phyloP scores from a whole-genome alignment of 2,113 vertebrate genomes.

The Etia nguti region DNA sequence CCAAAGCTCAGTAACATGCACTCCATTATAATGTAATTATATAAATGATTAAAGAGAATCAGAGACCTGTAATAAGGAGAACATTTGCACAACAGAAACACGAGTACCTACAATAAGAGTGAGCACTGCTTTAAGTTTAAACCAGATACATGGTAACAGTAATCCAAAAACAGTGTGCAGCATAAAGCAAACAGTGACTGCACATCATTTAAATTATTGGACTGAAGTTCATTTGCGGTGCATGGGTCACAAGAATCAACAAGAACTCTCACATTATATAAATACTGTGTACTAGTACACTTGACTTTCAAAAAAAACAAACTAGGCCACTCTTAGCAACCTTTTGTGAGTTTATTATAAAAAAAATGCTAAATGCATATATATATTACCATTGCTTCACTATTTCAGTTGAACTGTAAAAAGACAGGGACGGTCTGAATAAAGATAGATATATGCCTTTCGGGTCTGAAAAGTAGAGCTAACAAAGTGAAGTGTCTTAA shows the following conservation, averaged over 20 bases:
- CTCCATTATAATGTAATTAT: background rate
- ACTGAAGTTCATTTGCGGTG: background rate
- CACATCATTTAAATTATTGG: background rate
- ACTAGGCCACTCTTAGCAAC: background rate
- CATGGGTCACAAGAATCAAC: background rate
- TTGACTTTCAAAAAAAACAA: background rate
- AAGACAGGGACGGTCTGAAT: background rate
- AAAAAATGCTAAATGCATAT: background rate
- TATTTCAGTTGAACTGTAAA: background rate
- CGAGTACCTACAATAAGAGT: background rate
- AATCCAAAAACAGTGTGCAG: background rate
- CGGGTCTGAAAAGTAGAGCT: background rate
- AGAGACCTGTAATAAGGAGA: background rate
- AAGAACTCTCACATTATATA: background rate
- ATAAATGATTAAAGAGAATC: background rate
- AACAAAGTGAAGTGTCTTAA: background rate
- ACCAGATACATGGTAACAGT: background rate
- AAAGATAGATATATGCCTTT: background rate
- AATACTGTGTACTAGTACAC: background rate
- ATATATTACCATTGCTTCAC: accelerated
- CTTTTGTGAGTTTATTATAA: background rate
- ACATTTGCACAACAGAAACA: background rate
- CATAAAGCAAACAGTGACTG: background rate
- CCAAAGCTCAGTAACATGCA: background rate
- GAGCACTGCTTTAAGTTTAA: background rate